Base-by-base conservation (phyloP, 2,113 vertebrate genomes). In the Gnathonemus echidnorhynchus region DNA sequence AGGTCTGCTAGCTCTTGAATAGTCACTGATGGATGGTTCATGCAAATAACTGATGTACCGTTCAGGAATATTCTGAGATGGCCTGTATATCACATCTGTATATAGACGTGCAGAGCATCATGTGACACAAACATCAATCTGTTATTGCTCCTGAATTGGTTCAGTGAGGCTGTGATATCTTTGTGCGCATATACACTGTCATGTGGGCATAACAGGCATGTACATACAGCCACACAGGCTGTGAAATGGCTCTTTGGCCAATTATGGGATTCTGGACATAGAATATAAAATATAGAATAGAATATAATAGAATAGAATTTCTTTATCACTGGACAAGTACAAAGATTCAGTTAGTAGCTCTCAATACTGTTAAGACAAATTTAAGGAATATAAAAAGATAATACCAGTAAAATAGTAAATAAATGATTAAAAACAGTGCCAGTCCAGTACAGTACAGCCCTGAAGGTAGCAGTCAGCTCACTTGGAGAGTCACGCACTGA, bases 401-500 rank as follows among this genome's bases (percentile, higher is more conserved):
- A 66, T 31, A 31, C 62, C 62, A 27, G n/a, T 70, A 13, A 31
- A 31, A n/a, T 70, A 70, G 62, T 31, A 70, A 31, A 70, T 70
- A 31, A 31, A 70, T 70, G 2, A 70, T 62, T 27, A 70, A 70
- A 31, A 70, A 31, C n/a, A 31, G n/a, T 3, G 10, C 62, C 62
- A 13, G 62, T 70, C 10, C 24, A 58, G 56, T 58, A 21, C 58
- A 62, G 24, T 62, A 31, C 10, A 70, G 62, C n/a, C 62, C 62
- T 70, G 62, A 70, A 70, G 62, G 3, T 70, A 62, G 56, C 56
- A 27, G 58, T 62, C n/a, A 27, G 62, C n/a, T 27, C 9, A 3
- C 62, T 11, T 27, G 6, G 21, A 58, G 21, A 27, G 58, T 66
- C 58, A 27, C 27, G 62, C 92, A 92, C 91, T 91, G 90, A 94